phyloP scores from a whole-genome alignment of 1,140 invertebrate genomes.

The Trichoplusia ni region DNA sequence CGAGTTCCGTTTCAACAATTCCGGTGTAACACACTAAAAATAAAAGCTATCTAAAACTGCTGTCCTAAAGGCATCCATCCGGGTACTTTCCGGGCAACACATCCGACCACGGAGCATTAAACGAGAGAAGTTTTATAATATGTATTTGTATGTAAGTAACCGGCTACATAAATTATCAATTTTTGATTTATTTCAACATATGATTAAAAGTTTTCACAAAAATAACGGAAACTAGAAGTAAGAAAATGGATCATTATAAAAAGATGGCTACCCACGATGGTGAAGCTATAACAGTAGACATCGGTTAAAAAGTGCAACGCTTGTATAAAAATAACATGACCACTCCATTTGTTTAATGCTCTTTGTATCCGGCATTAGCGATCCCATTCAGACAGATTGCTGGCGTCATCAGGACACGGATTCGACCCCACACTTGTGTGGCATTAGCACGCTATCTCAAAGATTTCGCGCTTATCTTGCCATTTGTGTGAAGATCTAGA shows the following conservation, averaged over 20 bases:
- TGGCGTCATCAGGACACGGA: not conserved
- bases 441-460: not conserved
- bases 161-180: no score
- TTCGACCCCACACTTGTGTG: constrained; percentile 1
- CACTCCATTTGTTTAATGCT: not conserved
- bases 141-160: not conserved
- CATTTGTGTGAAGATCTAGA: no score
- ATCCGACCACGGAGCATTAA: constrained; percentile 14
- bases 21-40: constrained; percentile 25
- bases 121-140: not conserved
- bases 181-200: no score
- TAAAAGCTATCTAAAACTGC: constrained; percentile 27
- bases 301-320: no score
- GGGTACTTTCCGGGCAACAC: constrained; percentile 26
- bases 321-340: no score
- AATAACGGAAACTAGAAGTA: no score
- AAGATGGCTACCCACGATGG: no score
- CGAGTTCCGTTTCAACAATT: constrained; percentile 7
- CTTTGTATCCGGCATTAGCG: constrained; percentile 36
- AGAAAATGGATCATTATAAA: no score
- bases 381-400: constrained; percentile 38
- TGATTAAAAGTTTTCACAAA: no score
- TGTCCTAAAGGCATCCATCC: constrained; percentile 1
- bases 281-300: no score
- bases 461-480: no score